Evolutionary conservation across 2,888 invertebrate genomes (phyloP).

Genomic region (Calameuta idolon): DNA sequence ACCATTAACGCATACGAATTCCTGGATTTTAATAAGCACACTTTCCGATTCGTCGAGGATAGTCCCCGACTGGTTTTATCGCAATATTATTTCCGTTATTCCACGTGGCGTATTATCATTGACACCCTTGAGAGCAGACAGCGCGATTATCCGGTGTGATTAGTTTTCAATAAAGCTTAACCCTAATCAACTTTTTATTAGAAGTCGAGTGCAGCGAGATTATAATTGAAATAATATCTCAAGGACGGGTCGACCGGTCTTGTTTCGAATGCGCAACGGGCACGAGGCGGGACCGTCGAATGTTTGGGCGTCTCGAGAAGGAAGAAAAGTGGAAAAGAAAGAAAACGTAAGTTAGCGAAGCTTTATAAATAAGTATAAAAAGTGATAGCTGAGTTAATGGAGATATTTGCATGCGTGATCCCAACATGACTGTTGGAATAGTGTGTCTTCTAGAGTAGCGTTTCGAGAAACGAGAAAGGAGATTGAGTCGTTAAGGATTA

Average conservation of each 20-base stretch:
- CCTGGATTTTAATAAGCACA: conserved; percentile 47
- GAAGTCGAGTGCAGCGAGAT: no score
- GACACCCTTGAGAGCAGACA: background rate
- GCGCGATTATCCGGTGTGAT: background rate
- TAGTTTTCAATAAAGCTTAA: background rate
- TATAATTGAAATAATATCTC: no score
- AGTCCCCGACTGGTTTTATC: background rate
- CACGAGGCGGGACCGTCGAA: no score
- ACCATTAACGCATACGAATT: background rate
- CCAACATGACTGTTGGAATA: background rate
- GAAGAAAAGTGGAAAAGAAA: background rate
- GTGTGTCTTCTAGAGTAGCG: background rate
- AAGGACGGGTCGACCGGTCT: no score
- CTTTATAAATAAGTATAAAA: background rate
- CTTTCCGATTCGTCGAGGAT: conserved; percentile 52
- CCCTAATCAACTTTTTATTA: background rate
- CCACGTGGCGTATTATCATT: background rate
- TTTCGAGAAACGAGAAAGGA: conserved; percentile 21
- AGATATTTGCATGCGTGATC: background rate
- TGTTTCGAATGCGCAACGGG: no score
- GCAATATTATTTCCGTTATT: background rate
- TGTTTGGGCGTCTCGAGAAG: background rate
- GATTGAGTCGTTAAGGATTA: conserved; percentile 48
- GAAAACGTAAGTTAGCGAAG: background rate
- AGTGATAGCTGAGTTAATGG: background rate